phyloP scores from a whole-genome alignment of 2,888 invertebrate genomes.

The Lasius platythorax region DNA sequence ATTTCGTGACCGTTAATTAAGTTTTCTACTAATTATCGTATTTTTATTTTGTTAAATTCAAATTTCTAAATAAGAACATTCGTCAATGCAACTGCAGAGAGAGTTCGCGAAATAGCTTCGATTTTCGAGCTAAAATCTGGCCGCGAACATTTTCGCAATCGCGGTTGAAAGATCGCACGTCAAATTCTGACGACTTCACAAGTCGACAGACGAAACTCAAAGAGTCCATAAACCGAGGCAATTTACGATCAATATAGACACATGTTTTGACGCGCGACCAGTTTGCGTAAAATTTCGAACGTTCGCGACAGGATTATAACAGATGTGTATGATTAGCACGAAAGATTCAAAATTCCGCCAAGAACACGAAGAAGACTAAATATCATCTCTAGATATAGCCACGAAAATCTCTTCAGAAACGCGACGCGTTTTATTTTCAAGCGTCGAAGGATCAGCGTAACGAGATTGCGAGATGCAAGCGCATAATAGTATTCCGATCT shows the following conservation, averaged over 20 bases:
- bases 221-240: slow-evolving; percentile 7
- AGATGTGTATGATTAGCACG: slow-evolving; percentile 10
- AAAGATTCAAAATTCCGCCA: neutral
- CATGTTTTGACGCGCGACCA: slow-evolving; percentile 13
- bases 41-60: neutral
- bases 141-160: neutral
- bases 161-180: neutral
- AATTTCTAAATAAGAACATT: neutral
- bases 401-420: slow-evolving; percentile 3
- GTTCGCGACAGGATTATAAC: slow-evolving; percentile 13
- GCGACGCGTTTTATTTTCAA: slow-evolving; percentile 32
- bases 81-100: neutral
- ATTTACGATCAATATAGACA: slow-evolving; percentile 38
- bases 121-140: neutral
- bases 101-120: neutral
- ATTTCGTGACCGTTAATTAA: neutral
- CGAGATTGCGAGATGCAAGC: slow-evolving; percentile 37
- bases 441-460: slow-evolving; percentile 20
- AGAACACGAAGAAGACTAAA: neutral
- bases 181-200: neutral
- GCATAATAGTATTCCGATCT: slow-evolving; percentile 30
- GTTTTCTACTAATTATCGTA: neutral
- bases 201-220: neutral
- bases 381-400: neutral
- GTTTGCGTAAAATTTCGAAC: slow-evolving; percentile 24